Evolutionary conservation across 2,797 vertebrate species (phyloP), one percentile per base, ranked within the genome.

Genomic region (Odontamblyopus rebecca): DNA sequence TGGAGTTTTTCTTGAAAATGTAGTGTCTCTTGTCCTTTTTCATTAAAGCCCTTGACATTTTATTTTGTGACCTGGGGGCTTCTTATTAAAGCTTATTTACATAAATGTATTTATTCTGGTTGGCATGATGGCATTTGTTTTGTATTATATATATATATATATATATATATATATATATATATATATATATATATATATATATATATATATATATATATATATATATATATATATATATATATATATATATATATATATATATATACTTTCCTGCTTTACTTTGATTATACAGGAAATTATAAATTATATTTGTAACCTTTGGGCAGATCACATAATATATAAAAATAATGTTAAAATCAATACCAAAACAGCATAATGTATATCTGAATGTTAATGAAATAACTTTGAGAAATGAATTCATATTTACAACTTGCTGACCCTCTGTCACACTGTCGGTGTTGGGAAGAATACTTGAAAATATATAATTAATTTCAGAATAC

Each of bases 21-120:
- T 5, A 60, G 27, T 48, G 13, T 15, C 12, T 15, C 44, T 48
- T 48, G 44, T 48, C 44, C 27, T 26, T 26, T 57, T 57, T 57
- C 51, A 26, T 57, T 57, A 57, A 57, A 57, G 23, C 54, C 54
- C 54, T 57, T 57, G 54, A 57, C 54, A 57, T 57, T 57, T 26
- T 57, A 26, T 57, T 26, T 54, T 54, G 51, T 54, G 53, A 54
- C 19, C 53, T 54, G 23, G 4, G 23, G 23, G 6, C 54, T 12
- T 57, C 27, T 57, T 57, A 57, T 57, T 57, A 26, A 26, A 57
- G 23, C 54, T 26, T 13, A 57, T 57, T 57, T 13, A 57, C n/a
- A 57, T 57, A 57, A 57, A 26, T 4, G 0, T 12, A 57, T 26
- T 57, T 57, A 57, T 57, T 57, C 54, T 26, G 11, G 54, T 56